Conservation (phyloP, 2,113 vertebrate species). For the Nanorana parkeri region DNA sequence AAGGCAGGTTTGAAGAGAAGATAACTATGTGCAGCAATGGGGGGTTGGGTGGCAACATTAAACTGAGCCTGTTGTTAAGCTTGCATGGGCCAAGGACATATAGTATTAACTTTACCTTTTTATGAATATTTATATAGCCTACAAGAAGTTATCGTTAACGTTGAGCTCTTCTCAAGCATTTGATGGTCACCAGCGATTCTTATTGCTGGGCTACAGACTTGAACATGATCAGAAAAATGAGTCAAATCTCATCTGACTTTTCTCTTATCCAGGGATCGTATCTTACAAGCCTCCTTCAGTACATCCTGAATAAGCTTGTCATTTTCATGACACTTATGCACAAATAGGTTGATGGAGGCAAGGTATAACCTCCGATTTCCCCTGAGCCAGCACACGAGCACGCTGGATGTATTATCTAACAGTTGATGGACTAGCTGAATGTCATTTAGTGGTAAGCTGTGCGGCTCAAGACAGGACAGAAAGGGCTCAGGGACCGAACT, state of each 20-base stretch:
- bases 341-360: conserved; percentile 22
- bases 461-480: background rate
- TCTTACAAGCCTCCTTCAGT: conserved; percentile 39
- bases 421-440: conserved; percentile 38
- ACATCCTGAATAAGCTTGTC: conserved; percentile 47
- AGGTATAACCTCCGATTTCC: conserved; percentile 3
- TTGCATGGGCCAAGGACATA: too few species aligned
- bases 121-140: too few species aligned
- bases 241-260: conserved; percentile 35
- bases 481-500: conserved; percentile 37
- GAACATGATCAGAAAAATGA: background rate
- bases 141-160: too few species aligned
- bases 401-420: conserved; percentile 12
- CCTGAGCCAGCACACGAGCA: background rate
- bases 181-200: background rate
- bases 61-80: too few species aligned
- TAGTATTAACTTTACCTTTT: too few species aligned
- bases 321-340: conserved; percentile 53
- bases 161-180: background rate
- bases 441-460: conserved; percentile 35
- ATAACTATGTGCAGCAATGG: too few species aligned
- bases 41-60: too few species aligned
- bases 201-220: conserved; percentile 14
- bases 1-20: too few species aligned
- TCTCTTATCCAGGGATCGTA: conserved; percentile 33